These are phyloP conservation scores for Atta cephalotes DNA, from an alignment of 1,140 invertebrate genomes.

Conservation along the genomic window DNA sequence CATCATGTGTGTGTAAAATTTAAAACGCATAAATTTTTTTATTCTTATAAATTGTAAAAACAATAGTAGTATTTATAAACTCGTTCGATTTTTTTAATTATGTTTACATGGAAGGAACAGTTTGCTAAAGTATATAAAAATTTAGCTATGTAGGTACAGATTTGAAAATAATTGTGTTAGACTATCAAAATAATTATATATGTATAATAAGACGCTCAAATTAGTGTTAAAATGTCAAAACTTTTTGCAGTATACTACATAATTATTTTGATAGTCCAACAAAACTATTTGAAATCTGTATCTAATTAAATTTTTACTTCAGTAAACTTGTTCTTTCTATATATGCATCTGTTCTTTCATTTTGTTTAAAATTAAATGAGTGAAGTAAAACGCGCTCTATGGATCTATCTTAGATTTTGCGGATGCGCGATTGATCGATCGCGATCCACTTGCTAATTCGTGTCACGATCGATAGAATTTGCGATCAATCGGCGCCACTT, in stretches of 20 bases:
- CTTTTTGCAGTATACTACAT: too few species aligned
- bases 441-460: conserved; percentile 1
- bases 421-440: not conserved
- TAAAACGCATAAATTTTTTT: not conserved
- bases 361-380: not conserved
- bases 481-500: conserved; percentile 31
- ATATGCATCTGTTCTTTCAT: not conserved
- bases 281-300: too few species aligned
- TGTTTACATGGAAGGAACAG: not conserved
- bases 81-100: not conserved
- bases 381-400: too few species aligned
- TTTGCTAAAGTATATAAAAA: too few species aligned
- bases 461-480: conserved; percentile 25
- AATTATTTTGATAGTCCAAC: too few species aligned
- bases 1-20: not conserved
- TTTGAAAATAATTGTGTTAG: too few species aligned
- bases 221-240: too few species aligned
- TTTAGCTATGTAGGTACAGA: too few species aligned
- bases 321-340: too few species aligned
- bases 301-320: too few species aligned
- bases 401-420: conserved; percentile 11
- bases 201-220: too few species aligned
- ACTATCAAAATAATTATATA: too few species aligned
- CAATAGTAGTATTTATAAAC: not conserved
- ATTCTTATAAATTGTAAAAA: not conserved